A percentile compares a stretch with the other conserved stretches of the same genome.
phyloP scores from a whole-genome alignment of 1,140 invertebrate genomes.

The Caenorhabditis tropicalis region DNA sequence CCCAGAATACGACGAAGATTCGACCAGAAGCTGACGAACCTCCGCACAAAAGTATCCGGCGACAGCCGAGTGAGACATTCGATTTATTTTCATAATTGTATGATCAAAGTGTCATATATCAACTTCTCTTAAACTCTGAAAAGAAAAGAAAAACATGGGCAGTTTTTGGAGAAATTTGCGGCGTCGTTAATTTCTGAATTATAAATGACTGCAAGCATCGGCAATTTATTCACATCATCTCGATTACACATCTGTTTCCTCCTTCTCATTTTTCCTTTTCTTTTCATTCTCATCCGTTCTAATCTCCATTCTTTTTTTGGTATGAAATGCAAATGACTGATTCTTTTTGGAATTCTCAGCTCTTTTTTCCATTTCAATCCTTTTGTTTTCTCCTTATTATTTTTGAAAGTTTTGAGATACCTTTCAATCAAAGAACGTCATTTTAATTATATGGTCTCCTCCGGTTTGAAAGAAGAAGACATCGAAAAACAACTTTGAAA shows the following conservation, averaged over 20 bases:
- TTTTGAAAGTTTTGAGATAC: background rate
- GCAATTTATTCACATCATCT: conserved; percentile 6
- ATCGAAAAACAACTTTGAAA: background rate
- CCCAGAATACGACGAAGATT: too few species aligned
- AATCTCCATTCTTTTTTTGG: background rate
- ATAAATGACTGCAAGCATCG: background rate
- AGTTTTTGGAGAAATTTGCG: background rate
- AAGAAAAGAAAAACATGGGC: background rate
- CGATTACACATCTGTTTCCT: conserved; percentile 10
- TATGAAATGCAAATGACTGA: background rate
- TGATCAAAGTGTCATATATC: background rate
- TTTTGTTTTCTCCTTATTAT: background rate
- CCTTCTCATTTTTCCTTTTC: background rate
- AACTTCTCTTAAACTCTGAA: background rate
- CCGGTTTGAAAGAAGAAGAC: too few species aligned
- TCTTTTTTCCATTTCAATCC: background rate
- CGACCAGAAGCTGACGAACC: too few species aligned
- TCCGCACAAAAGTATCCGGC: too few species aligned
- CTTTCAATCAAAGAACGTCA: background rate
- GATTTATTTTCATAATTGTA: background rate
- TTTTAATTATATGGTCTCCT: background rate
- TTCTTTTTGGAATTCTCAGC: background rate
- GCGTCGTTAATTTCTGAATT: conserved; percentile 1
- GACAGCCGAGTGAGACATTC: too few species aligned
- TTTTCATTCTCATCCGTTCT: background rate